Evolutionary conservation across 2,797 vertebrate species (phyloP), one percentile per base, ranked within the genome.

Genomic region (Pagetopsis macropterus): DNA sequence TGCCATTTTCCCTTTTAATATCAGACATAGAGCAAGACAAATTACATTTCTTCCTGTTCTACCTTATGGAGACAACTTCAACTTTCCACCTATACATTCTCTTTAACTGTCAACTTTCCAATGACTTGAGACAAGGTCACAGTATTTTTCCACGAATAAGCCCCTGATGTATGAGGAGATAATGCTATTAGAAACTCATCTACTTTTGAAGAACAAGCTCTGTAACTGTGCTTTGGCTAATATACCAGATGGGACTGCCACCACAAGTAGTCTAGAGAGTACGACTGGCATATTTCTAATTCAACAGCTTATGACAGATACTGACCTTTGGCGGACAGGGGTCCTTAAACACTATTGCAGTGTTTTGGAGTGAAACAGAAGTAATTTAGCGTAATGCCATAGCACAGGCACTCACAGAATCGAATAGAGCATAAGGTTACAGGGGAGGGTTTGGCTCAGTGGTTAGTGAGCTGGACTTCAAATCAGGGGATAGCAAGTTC

Each of bases 261-360:
- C 67, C 84, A 76, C 73, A 71, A 62, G 78, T 75, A 16, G 76
- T 73, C 84, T 72, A 65, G 58, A 79, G 81, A 82, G 75, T 70
- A 75, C 82, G 84, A 89, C 67, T 83, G 86, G 83, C 71, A 23
- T 82, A 78, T 86, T 85, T 87, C 87, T 87, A 87, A 93, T 92
- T 89, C 84, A 92, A 86, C 83, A 78, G 84, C 84, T 80, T 87
- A 43, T 78, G 88, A 89, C 78, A 89, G 82, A 81, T 75, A 52
- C 63, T 83, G 84, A 91, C 90, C 89, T 91, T 86, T 86, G 81
- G 74, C 58, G 64, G 86, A 87, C 84, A 87, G 76, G 81, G 87
- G 87, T 85, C 84, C 77, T 89, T 83, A 79, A 86, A 87, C 72
- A 68, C 87, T 69, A 84, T 89, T 89, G 82, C 75, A 78, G 46